Base-by-base conservation (phyloP, 2,888 invertebrate species). In the Agrotis ipsilon region DNA sequence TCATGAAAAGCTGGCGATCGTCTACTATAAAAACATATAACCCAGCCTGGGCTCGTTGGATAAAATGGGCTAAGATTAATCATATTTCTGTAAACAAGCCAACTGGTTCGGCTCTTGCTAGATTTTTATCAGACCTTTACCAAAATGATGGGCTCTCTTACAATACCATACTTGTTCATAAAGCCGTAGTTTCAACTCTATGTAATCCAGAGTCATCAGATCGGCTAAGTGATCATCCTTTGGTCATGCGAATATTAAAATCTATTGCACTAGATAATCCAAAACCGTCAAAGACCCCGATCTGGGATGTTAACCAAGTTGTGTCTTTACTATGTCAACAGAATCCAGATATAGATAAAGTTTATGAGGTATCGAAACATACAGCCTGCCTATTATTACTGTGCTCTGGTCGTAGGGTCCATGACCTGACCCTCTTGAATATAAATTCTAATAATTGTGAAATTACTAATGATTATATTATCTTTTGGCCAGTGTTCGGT, bases 311-410 rank as follows among this genome's bases (percentile, higher is more conserved):
- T 39, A 39, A 57, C 19, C 19, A 39, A 57, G 57, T 57, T 39
- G 7, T 39, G 16, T 19, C 39, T 16, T 32, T 55, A 55, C 55
- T 55, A 32, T 55, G 32, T 32, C 55, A 32, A 54, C 27, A 54
- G 11, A 54, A 54, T 27, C 54, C 54, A 18, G 54, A 55, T 27
- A 55, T 55, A 55, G 55, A 57, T 57, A 57, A 57, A 32, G n/a
- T 57, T n/a, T 57, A 57, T 57, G 55, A 57, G 32, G 32, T 32
- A 32, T 57, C 55, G 3, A 32, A 57, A 27, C 55, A 57, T 7
- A 32, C n/a, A 57, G 55, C 55, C 14, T 57, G 55, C 55, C 32
- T 57, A 32, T 32, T 32, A 57, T n/a, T 57, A n/a, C 55, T 57
- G n/a, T 57, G 55, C 32, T 32, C 32, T 57, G 55, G n/a, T 32